Evolutionary conservation across 2,888 invertebrate species (phyloP).

Genomic region (Anodontia alba): DNA sequence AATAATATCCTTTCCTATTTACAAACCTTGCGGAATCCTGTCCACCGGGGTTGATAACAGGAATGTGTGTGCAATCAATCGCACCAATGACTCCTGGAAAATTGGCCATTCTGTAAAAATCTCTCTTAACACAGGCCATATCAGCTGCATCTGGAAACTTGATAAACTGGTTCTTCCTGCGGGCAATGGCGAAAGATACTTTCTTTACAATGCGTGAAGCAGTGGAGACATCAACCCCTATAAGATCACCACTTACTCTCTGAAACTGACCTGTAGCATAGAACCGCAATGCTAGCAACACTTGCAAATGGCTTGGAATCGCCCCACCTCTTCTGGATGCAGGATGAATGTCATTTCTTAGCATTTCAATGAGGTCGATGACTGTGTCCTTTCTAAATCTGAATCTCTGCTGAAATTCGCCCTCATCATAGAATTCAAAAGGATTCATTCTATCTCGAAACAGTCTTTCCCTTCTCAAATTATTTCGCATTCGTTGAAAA

Average conservation of each 20-base stretch:
- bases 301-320: not conserved
- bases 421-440: not conserved
- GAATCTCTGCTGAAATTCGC: not conserved
- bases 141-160: not conserved
- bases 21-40: not conserved
- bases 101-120: not conserved
- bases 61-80: not conserved
- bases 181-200: not conserved
- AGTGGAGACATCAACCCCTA: not conserved
- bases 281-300: not conserved
- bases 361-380: not conserved
- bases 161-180: not conserved
- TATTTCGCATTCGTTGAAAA: not conserved
- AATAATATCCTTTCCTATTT: not conserved
- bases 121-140: not conserved
- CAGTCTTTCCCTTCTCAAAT: not conserved
- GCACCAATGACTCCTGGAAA: not conserved
- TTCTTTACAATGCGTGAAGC: not conserved
- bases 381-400: slow-evolving; percentile 3
- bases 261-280: not conserved
- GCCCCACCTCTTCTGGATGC: not conserved
- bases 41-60: not conserved
- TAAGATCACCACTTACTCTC: not conserved
- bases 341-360: not conserved
- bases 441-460: not conserved